Conservation (phyloP, 1,140 invertebrate species). For the silkworm (Bombyx mori) region ASM3026992v2 NC_085130.1:11384501-11385000, state of each 20-base stretch:
- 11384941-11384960: conserved; percentile 48
- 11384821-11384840: conserved; percentile 56
- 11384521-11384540: conserved; percentile 49
- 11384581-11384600: conserved; percentile 54
- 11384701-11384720: conserved; percentile 58
- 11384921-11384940: conserved; percentile 49
- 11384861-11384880: conserved; percentile 45
- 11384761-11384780: conserved; percentile 45
- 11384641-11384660: conserved; percentile 57
- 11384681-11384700: conserved; percentile 61
- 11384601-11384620: conserved; percentile 57
- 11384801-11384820: conserved; percentile 47
- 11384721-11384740: conserved; percentile 53
- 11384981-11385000: conserved; percentile 50
- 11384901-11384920: conserved; percentile 59
- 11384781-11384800: conserved; percentile 55
- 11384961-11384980: conserved; percentile 48
- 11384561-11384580: conserved; percentile 53
- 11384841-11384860: conserved; percentile 51
- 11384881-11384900: conserved; percentile 55
- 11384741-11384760: conserved; percentile 56
- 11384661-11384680: conserved; percentile 68
- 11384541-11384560: conserved; percentile 52
- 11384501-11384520: conserved; percentile 55
- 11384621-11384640: conserved; percentile 46